Percentiles rank a stretch among this genome's conserved stretches.
Conservation (phyloP, 1,140 invertebrate species). For the Zophobas atratus region DNA sequence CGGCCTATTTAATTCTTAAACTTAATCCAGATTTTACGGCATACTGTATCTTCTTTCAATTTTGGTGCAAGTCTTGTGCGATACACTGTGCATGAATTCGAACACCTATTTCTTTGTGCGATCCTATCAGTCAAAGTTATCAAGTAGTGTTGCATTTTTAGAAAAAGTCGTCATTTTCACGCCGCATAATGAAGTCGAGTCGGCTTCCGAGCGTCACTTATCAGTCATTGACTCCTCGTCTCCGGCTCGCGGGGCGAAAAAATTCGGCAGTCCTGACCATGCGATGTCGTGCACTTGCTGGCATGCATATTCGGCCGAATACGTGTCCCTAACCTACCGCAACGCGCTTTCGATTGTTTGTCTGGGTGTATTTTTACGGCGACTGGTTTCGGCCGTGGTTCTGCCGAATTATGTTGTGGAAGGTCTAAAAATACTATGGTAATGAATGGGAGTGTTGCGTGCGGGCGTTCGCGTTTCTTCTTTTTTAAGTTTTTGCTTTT, state of each 20-base stretch:
- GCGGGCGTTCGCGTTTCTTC: not conserved
- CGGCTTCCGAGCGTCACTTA: too few species aligned
- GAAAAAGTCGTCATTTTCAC: too few species aligned
- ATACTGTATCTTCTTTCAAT: too few species aligned
- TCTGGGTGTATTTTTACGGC: constrained; percentile 53
- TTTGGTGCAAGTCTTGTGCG: too few species aligned
- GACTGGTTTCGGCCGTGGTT: constrained; percentile 48
- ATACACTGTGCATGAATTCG: too few species aligned
- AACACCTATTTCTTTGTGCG: too few species aligned
- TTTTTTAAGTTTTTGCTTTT: not conserved
- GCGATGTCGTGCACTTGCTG: constrained; percentile 25
- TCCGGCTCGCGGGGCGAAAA: constrained; percentile 15
- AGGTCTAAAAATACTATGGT: constrained; percentile 49
- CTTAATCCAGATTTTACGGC: too few species aligned
- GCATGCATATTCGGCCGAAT: constrained; percentile 36
- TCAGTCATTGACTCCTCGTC: not conserved
- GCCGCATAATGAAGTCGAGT: too few species aligned
- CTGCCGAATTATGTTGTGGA: constrained; percentile 43
- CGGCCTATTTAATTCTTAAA: too few species aligned
- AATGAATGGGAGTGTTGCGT: constrained; percentile 43
- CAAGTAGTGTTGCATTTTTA: too few species aligned
- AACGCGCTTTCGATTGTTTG: constrained; percentile 54
- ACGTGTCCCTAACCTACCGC: constrained; percentile 58
- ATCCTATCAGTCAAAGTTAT: too few species aligned
- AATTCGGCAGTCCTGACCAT: constrained; percentile 48